These are phyloP conservation scores for Nycticorax nycticorax DNA, from an alignment of 2,113 vertebrate genomes.

Conservation along the genomic window DNA sequence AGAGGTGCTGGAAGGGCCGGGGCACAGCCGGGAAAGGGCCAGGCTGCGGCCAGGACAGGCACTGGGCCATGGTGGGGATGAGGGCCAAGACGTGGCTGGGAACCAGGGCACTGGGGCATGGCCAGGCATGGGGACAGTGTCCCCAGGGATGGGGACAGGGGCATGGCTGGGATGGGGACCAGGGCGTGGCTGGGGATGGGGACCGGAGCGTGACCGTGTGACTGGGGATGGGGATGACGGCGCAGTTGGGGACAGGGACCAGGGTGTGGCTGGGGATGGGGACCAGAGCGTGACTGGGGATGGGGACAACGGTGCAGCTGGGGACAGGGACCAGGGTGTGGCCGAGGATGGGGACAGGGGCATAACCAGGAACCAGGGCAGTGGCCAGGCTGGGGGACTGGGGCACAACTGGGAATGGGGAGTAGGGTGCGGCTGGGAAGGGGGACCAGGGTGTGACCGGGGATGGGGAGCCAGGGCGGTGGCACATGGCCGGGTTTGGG, in stretches of 20 bases:
- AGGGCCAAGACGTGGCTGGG: not conserved
- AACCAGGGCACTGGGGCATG: slow-evolving; percentile 17
- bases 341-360: too few species aligned
- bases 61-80: not conserved
- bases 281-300: not conserved
- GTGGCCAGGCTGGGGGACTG: too few species aligned
- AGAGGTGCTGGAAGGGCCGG: not conserved
- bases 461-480: too few species aligned
- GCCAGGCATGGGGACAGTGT: not conserved
- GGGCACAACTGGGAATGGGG: too few species aligned
- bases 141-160: not conserved
- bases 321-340: not conserved
- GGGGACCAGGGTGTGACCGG: too few species aligned
- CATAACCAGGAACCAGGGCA: too few species aligned
- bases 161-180: not conserved
- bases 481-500: too few species aligned
- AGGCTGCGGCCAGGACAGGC: not conserved
- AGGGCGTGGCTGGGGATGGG: not conserved
- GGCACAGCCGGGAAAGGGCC: not conserved
- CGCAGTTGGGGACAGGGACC: too few species aligned
- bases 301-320: not conserved
- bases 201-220: not conserved
- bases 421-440: too few species aligned
- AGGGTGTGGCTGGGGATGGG: not conserved
- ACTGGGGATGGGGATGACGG: not conserved